Base-by-base conservation (phyloP, 2,888 invertebrate genomes). In the Drosophila demipolita region DNA sequence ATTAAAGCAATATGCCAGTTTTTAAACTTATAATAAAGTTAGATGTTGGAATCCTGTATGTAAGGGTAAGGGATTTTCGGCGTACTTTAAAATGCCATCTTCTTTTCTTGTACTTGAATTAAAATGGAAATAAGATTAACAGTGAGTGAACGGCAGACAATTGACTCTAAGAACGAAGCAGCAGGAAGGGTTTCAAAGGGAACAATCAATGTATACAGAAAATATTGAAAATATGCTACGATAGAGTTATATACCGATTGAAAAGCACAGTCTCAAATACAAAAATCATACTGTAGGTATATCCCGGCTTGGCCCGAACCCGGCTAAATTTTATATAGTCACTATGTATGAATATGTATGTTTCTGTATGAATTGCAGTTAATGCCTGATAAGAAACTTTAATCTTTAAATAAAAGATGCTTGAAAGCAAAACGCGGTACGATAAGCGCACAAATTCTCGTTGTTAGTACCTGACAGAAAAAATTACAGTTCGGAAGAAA, bases 401-500 rank as follows among this genome's bases (percentile, higher is more conserved):
- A 89, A 89, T 85, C 88, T 80, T 63, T 72, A 72, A 77, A 79
- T 79, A 79, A 85, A 85, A 77, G 72, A 78, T 59, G 87, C 81
- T 75, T 70, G 83, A 72, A 83, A 87, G 77, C 85, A 82, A 89
- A 89, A 82, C 71, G 68, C 57, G 69, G 66, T 59, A 86, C 79
- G 90, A 87, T 90, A 88, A 86, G 87, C 84, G 33, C 35, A 72
- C 83, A 72, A 80, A 75, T 71, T 76, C 70, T 63, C 53, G 55
- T 52, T 59, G 71, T 53, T 66, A 54, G 73, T 78, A 78, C 67
- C 65, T 75, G 81, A 74, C 89, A 89, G 89, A 91, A 89, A 91
- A 89, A 91, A 89, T 79, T 89, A 89, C 89, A 91, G 89, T 89
- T 91, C 82, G 55, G 61, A 67, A 62, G 55, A 55, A 65, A 65